Evolutionary conservation across 2,797 vertebrate species (phyloP).

Genomic region (Sebastes glaucus): DNA sequence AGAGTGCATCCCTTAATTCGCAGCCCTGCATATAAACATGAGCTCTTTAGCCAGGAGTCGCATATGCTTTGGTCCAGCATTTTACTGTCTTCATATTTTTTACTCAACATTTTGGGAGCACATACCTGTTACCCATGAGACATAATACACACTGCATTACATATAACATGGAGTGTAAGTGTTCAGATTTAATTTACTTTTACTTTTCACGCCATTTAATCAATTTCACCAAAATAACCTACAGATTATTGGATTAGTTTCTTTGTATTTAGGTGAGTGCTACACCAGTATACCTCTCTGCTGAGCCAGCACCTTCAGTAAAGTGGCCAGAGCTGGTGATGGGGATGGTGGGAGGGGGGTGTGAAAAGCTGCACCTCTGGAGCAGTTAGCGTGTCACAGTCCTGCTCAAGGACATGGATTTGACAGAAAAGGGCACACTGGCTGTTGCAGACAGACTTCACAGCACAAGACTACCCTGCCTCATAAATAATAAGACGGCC

Average conservation of each 20-base stretch:
- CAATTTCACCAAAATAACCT: not conserved
- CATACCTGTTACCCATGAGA: not conserved
- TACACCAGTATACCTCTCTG: not conserved
- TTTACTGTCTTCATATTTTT: not conserved
- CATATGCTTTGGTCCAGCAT: not conserved
- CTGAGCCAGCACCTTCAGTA: slow-evolving; percentile 16
- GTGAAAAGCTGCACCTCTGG: not conserved
- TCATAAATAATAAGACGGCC: not conserved
- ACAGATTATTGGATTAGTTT: slow-evolving; percentile 2
- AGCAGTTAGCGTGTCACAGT: not conserved
- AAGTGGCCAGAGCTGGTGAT: not conserved
- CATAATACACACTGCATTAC: not conserved
- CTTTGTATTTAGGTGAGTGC: not conserved
- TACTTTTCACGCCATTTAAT: not conserved
- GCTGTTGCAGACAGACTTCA: slow-evolving; percentile 15
- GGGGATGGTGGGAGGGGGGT: not conserved
- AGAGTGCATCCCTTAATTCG: slow-evolving; percentile 14
- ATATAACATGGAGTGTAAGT: not conserved
- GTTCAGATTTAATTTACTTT: not conserved
- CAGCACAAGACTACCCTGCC: not conserved
- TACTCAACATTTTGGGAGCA: not conserved
- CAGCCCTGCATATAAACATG: not conserved
- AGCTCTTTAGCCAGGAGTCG: not conserved
- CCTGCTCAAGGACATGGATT: slow-evolving; percentile 41
- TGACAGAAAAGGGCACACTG: slow-evolving; percentile 22